Evolutionary conservation across 2,797 vertebrate species (phyloP).

Genomic region (Cuniculus paca): DNA sequence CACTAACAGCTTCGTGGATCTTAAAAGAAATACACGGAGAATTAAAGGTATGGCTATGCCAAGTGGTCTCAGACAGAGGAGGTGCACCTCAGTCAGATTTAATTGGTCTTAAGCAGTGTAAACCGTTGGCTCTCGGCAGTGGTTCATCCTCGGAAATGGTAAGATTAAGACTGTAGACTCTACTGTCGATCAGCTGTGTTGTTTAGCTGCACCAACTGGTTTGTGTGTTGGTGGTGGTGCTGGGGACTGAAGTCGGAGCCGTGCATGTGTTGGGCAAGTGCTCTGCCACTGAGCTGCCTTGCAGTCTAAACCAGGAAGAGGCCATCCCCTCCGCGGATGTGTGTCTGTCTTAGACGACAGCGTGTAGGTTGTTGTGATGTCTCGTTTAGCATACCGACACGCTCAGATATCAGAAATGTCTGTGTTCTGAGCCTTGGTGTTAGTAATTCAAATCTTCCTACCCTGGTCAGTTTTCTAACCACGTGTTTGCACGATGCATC

Average conservation of each 20-base stretch:
- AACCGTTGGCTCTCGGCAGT: conserved; percentile 79
- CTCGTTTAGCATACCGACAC: conserved; percentile 73
- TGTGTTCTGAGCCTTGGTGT: conserved; percentile 76
- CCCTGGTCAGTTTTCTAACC: conserved; percentile 77
- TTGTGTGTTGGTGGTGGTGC: too few species aligned
- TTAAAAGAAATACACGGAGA: conserved; percentile 85
- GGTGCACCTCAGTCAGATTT: conserved; percentile 79
- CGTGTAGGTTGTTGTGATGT: conserved; percentile 61
- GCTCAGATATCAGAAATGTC: conserved; percentile 69
- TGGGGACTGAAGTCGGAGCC: too few species aligned
- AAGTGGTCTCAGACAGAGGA: conserved; percentile 69
- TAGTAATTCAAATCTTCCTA: conserved; percentile 80
- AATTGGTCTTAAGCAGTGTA: background rate
- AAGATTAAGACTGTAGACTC: conserved; percentile 86
- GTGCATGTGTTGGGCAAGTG: too few species aligned
- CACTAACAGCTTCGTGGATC: conserved; percentile 86
- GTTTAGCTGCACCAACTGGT: conserved; percentile 83
- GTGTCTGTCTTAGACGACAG: conserved; percentile 81
- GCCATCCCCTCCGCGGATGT: conserved; percentile 61
- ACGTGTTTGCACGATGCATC: conserved; percentile 36
- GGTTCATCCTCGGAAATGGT: conserved; percentile 87
- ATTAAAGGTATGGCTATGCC: conserved; percentile 82
- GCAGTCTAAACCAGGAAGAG: conserved; percentile 83
- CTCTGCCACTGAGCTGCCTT: background rate
- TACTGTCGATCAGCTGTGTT: conserved; percentile 87